A percentile compares a stretch with the other conserved stretches of the same genome.
Evolutionary conservation across 2,797 vertebrate species (phyloP).

Genomic region (Thamnophis elegans): DNA sequence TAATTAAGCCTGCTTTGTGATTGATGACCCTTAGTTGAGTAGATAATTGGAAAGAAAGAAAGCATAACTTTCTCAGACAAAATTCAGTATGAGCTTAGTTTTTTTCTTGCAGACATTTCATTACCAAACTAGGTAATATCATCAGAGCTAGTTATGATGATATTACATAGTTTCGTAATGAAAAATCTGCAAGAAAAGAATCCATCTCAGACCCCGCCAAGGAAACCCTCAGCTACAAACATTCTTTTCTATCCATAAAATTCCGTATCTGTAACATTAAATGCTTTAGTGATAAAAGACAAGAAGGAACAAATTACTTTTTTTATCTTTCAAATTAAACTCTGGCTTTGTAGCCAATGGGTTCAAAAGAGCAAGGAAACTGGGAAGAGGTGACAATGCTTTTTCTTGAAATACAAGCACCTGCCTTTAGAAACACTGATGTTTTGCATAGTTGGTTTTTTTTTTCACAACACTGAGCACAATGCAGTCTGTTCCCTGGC

Average conservation of each 20-base stretch:
- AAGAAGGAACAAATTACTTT: not conserved
- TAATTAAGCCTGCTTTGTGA: not conserved
- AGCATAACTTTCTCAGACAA: not conserved
- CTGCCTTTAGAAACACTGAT: not conserved
- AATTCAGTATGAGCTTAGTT: not conserved
- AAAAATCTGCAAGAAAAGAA: not conserved
- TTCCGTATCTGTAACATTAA: not conserved
- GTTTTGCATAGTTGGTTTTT: not conserved
- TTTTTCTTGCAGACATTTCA: not conserved
- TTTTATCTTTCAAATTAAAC: not conserved
- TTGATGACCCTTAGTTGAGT: not conserved
- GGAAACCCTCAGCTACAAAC: not conserved
- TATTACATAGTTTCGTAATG: not conserved
- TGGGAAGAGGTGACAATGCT: not conserved
- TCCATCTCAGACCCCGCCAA: not conserved
- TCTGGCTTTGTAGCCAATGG: not conserved
- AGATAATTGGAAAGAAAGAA: not conserved
- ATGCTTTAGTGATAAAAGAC: not conserved
- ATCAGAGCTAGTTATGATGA: not conserved
- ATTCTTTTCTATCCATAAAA: not conserved
- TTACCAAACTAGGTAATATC: not conserved
- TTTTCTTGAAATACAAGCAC: slow-evolving; percentile 1
- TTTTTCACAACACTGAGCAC: not conserved
- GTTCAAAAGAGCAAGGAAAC: not conserved
- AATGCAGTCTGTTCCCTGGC: not conserved